Base-by-base conservation (phyloP, 2,113 vertebrate genomes). In the Gnathonemus echidnorhynchus region DNA sequence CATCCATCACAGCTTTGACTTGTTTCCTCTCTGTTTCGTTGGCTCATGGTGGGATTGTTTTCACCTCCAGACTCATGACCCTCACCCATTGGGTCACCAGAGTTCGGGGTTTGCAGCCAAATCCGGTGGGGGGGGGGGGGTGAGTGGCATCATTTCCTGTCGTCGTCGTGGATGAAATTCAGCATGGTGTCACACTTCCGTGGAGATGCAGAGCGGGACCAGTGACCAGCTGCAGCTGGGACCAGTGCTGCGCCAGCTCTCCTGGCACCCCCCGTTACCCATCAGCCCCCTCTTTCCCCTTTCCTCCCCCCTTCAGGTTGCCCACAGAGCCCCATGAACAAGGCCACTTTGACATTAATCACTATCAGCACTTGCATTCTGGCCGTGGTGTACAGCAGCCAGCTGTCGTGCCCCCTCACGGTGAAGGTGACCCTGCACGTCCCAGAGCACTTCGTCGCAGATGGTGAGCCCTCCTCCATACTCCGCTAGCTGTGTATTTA, bases 371-470 rank as follows among this genome's bases (percentile, higher is more conserved):
- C 98, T 90, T 99, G 98, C 91, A 80, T 98, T 89, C 94, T 98
- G 94, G 98, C 98, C n/a, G 96, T 99, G 95, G 98, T 99, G 90
- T 99, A 98, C 0, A 97, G 98, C 90, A 97, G 96, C 6, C 98
- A 99, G 95, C 96, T 98, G 39, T 96, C 98, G 95, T 99, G 98
- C 94, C 97, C 98, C 0, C 97, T 99, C 91, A 97, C 96, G 0
- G 98, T 99, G 95, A 99, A 99, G 95, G 98, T 99, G 94, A 99
- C 98, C 0, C 97, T 99, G 3, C 98, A 99, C 0, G 98, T 99
- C 52, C 98, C 98, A 0, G 98, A 99, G 92, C 98, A 99, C 94
- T 99, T 99, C 96, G 97, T 99, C 0, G 98, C 98, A 0, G 98
- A 99, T 0, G 98, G 98, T 99, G 96, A 99, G 98, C 92, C 2